A percentile compares a stretch with the other conserved stretches of the same genome.
Conservation (phyloP, 2,113 vertebrate genomes). For the Zosterops lateralis region DNA sequence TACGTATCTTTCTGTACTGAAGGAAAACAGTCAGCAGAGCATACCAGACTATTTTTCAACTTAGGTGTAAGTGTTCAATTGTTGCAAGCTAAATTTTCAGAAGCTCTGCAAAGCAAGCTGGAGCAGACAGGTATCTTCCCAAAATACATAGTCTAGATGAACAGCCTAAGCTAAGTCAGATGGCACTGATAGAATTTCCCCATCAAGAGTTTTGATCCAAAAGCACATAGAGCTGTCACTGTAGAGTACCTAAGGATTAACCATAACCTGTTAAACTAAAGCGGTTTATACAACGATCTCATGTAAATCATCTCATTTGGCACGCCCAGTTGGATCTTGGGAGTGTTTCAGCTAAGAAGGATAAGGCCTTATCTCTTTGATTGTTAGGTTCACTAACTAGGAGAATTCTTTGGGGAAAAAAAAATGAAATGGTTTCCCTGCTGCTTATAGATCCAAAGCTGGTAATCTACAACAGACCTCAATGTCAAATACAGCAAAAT, state of each 20-base stretch:
- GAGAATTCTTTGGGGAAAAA: not conserved
- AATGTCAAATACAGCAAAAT: not conserved
- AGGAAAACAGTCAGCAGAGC: not conserved
- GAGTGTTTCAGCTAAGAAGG: not conserved
- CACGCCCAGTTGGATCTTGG: not conserved
- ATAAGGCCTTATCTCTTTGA: not conserved
- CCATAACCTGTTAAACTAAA: not conserved
- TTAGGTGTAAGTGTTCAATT: fast-evolving
- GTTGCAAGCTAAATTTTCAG: not conserved
- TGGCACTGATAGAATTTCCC: not conserved
- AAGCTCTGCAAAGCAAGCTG: not conserved
- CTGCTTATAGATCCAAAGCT: not conserved
- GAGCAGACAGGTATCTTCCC: not conserved
- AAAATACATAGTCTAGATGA: not conserved
- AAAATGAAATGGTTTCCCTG: not conserved
- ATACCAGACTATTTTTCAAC: not conserved
- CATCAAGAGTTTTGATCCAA: not conserved
- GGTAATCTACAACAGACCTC: not conserved
- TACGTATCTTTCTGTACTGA: not conserved
- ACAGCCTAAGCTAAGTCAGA: not conserved
- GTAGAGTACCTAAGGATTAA: not conserved
- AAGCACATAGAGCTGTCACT: not conserved
- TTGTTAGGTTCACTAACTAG: not conserved
- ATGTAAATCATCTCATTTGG: not conserved
- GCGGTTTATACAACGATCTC: not conserved